A percentile compares a stretch with the other conserved stretches of the same genome.
These are phyloP conservation scores for Tanytarsus gracilentus DNA, from an alignment of 2,888 invertebrate genomes.

Conservation along the genomic window DNA sequence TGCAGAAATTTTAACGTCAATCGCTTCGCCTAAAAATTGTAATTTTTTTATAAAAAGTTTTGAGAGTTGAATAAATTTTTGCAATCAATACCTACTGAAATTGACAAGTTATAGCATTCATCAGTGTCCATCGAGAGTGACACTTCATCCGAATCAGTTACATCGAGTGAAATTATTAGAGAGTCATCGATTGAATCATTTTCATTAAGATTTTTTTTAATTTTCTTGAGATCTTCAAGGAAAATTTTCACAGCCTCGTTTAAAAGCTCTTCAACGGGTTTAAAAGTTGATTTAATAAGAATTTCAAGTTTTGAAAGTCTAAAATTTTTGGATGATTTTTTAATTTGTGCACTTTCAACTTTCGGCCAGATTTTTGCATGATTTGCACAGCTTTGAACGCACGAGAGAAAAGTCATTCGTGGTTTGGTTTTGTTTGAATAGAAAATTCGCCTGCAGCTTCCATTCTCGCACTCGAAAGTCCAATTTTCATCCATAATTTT, in stretches of 20 bases:
- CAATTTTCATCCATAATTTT: constrained; percentile 52
- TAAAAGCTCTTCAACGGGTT: constrained; percentile 36
- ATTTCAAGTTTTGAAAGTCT: constrained; percentile 38
- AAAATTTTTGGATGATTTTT: constrained; percentile 52
- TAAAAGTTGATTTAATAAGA: constrained; percentile 37
- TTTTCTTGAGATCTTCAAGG: constrained; percentile 36
- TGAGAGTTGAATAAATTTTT: neutral
- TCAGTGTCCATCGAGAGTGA: constrained; percentile 58
- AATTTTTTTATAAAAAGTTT: constrained; percentile 35
- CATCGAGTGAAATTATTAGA: constrained; percentile 43
- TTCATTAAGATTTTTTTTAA: neutral
- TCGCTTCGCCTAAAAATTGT: constrained; percentile 35
- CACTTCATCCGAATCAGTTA: constrained; percentile 49
- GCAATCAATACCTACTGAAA: constrained; percentile 41
- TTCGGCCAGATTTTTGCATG: constrained; percentile 66
- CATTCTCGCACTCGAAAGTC: constrained; percentile 65
- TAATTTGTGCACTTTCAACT: constrained; percentile 61
- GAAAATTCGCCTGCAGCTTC: constrained; percentile 57
- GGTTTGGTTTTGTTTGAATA: constrained; percentile 37
- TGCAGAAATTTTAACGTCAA: constrained; percentile 55
- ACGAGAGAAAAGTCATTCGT: constrained; percentile 57
- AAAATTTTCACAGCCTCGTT: constrained; percentile 39
- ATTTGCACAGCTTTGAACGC: constrained; percentile 68
- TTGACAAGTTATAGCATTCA: constrained; percentile 60
- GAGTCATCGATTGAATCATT: neutral